Evolutionary conservation across 2,113 vertebrate species (phyloP).

Genomic region (Epinephelus lanceolatus): DNA sequence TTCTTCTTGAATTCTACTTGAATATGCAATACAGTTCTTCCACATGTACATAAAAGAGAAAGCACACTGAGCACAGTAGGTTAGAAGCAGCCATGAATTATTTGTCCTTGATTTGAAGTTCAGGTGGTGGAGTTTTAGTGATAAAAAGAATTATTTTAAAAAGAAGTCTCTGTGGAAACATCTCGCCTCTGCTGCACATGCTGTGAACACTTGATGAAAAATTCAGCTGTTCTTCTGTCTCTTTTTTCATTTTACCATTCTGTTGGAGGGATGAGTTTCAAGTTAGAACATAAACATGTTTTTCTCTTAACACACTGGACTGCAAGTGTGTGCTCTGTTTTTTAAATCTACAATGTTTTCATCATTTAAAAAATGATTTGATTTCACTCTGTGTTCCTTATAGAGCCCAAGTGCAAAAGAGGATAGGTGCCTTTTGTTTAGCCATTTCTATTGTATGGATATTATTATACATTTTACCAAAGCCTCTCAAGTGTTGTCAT

Average conservation of each 20-base stretch:
- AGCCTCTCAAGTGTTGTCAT: neutral
- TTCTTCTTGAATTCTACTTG: neutral
- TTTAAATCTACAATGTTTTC: neutral
- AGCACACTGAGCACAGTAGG: neutral
- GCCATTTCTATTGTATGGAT: neutral
- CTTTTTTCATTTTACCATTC: slow-evolving; percentile 1
- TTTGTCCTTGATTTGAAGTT: neutral
- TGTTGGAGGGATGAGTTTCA: neutral
- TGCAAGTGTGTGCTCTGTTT: neutral
- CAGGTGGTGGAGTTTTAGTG: neutral
- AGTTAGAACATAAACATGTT: neutral
- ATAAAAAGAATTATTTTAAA: neutral
- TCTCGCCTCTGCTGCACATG: neutral
- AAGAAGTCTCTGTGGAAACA: neutral
- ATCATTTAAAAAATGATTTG: neutral
- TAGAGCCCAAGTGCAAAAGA: neutral
- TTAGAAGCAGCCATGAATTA: slow-evolving; percentile 4
- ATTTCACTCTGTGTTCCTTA: neutral
- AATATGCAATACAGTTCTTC: neutral
- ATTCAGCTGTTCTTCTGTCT: neutral
- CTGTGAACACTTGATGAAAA: neutral
- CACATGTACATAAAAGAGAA: neutral
- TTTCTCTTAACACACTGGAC: neutral
- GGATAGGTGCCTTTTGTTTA: neutral
- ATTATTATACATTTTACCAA: neutral